Percentiles rank a stretch among this genome's conserved stretches.
Evolutionary conservation across 2,888 invertebrate genomes (phyloP).

Genomic region (Ectemnius continuus): DNA sequence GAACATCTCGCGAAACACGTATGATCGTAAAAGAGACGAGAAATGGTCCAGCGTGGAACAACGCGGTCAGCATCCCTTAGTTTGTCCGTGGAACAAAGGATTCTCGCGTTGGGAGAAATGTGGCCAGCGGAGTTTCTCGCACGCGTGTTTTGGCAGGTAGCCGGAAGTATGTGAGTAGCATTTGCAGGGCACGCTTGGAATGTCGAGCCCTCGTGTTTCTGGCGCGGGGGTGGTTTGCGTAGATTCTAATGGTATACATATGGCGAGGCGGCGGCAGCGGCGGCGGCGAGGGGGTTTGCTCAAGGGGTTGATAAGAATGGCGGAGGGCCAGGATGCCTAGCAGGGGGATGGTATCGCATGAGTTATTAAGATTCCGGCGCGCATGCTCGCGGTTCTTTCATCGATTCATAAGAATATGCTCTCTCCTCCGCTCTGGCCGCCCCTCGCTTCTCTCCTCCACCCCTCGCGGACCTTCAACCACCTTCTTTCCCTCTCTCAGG

Average conservation of each 20-base stretch:
- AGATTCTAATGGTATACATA: constrained; percentile 62
- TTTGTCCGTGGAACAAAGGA: not conserved
- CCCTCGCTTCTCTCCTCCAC: constrained; percentile 28
- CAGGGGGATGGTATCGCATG: constrained; percentile 66
- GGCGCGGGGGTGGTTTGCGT: constrained; percentile 43
- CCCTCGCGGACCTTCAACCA: constrained; percentile 33
- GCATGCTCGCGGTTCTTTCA: constrained; percentile 75
- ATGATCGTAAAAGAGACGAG: constrained; percentile 43
- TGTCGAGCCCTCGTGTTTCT: constrained; percentile 54
- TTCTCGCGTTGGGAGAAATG: constrained; percentile 4
- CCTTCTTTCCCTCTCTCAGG: constrained; percentile 43
- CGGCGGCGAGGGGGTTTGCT: constrained; percentile 22
- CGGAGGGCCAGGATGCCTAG: constrained; percentile 46
- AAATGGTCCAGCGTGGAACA: constrained; percentile 37
- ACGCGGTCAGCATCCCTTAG: constrained; percentile 15
- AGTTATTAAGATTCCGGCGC: constrained; percentile 75
- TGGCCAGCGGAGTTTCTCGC: not conserved
- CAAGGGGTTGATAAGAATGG: constrained; percentile 54
- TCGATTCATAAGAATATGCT: constrained; percentile 75
- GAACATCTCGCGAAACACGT: constrained; percentile 32
- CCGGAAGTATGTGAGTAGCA: constrained; percentile 28
- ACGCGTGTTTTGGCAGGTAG: constrained; percentile 28
- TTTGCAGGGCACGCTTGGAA: constrained; percentile 49
- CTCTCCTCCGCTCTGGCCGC: constrained; percentile 59
- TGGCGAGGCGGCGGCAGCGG: constrained; percentile 12